These are phyloP conservation scores for human (Homo sapiens) DNA, from an alignment of 2,113 vertebrate species.

Conservation along the genomic window GRCh38 chr7:100249001-100249500, in stretches of 20 bases:
- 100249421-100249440: not conserved
- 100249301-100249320: not conserved
- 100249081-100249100: not conserved
- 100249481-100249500: not conserved
- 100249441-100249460: fast-evolving
- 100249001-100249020: no score
- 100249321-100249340: not conserved
- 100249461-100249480: no score
- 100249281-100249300: not conserved
- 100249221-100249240: not conserved
- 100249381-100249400: not conserved
- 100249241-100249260: not conserved
- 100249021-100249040: not conserved
- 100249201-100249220: not conserved
- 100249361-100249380: not conserved
- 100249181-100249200: not conserved
- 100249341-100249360: no score
- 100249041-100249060: not conserved
- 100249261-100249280: not conserved
- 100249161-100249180: not conserved
- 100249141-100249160: not conserved
- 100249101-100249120: not conserved
- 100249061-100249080: not conserved
- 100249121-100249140: not conserved
- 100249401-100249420: not conserved